Evolutionary conservation across 2,797 vertebrate species (phyloP).

Genomic region (Xiphophorus birchmanni): DNA sequence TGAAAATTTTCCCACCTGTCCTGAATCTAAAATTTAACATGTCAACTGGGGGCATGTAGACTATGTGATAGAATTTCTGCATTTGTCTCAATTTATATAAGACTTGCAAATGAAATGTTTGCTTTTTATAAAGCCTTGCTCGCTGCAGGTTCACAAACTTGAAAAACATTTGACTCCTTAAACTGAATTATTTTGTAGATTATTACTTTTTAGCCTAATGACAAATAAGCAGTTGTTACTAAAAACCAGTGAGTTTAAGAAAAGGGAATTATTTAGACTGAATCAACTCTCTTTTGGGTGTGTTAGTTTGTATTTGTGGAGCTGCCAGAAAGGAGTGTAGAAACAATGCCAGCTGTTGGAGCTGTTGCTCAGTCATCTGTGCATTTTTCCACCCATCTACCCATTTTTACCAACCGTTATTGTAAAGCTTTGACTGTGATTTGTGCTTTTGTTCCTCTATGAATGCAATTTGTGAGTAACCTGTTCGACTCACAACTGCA

Average conservation of each 20-base stretch:
- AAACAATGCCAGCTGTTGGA: not conserved
- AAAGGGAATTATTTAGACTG: not conserved
- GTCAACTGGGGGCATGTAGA: not conserved
- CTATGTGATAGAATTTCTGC: not conserved
- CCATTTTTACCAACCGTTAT: constrained; percentile 29
- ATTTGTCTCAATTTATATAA: not conserved
- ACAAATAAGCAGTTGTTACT: not conserved
- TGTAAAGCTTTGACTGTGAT: constrained; percentile 33
- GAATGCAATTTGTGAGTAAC: constrained; percentile 35
- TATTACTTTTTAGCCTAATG: not conserved
- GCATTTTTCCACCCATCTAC: constrained; percentile 45
- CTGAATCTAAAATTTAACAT: not conserved
- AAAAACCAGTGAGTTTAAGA: not conserved
- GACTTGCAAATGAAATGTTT: not conserved
- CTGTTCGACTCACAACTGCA: constrained; percentile 8
- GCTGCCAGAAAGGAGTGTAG: not conserved
- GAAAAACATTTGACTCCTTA: not conserved
- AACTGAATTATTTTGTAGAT: not conserved
- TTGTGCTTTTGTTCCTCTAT: constrained; percentile 29
- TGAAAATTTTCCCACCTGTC: not conserved
- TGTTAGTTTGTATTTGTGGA: not conserved
- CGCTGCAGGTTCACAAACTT: not conserved
- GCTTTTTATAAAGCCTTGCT: not conserved
- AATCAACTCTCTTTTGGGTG: not conserved
- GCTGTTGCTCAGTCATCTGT: constrained; percentile 9